Conservation (phyloP, 2,113 vertebrate species). For the Genyomyrus donnyi region DNA sequence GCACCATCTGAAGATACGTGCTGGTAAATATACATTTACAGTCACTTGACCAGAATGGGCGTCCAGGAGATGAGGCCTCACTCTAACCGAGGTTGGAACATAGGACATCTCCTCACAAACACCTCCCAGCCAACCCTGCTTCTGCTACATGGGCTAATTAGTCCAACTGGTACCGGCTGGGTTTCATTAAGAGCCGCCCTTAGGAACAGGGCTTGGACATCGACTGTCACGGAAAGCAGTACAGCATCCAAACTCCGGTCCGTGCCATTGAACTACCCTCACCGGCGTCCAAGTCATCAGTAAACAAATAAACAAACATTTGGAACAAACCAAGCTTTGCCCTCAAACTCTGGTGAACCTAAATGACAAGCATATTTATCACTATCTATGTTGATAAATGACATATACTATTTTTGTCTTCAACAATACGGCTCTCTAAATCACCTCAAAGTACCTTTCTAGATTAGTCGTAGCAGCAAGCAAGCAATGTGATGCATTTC, state of each 20-base stretch:
- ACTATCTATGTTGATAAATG: background rate
- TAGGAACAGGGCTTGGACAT: background rate
- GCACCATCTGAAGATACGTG: background rate
- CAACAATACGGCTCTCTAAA: background rate
- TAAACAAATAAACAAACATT: background rate
- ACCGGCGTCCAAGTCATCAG: background rate
- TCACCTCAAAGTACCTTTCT: background rate
- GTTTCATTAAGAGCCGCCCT: background rate
- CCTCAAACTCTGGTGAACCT: background rate
- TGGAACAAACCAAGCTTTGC: background rate
- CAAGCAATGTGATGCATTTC: background rate
- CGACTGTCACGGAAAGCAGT: background rate
- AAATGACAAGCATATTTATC: background rate
- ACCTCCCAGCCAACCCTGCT: background rate
- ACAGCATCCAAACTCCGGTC: background rate
- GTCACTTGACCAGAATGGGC: background rate
- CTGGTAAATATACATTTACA: background rate
- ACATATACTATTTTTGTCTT: background rate
- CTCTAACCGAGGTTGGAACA: background rate
- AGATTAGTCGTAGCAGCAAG: background rate
- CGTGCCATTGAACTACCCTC: background rate
- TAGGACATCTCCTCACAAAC: background rate
- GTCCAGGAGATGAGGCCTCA: background rate
- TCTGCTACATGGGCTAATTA: background rate
- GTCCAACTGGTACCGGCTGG: background rate